Percentiles rank a stretch among this genome's conserved stretches.
Evolutionary conservation across 2,113 vertebrate species (phyloP).

Genomic region (Odontophorus gujanensis): DNA sequence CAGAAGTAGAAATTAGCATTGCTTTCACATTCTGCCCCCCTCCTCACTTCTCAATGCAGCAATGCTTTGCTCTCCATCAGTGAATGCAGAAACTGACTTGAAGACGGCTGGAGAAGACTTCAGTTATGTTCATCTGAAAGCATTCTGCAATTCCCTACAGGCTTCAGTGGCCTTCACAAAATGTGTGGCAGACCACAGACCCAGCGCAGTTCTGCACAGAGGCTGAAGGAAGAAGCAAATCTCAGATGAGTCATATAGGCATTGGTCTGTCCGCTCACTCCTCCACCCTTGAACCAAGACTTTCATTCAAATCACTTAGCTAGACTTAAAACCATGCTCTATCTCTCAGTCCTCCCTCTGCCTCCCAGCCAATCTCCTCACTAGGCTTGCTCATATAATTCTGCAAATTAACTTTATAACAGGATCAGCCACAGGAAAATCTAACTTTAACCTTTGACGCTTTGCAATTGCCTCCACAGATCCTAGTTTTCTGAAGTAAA

Average conservation of each 20-base stretch:
- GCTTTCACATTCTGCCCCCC: constrained; percentile 25
- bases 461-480: not conserved
- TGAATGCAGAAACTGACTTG: not conserved
- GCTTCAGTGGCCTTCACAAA: not conserved
- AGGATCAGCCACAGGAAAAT: not conserved
- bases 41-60: not conserved
- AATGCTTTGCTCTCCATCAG: not conserved
- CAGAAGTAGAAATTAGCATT: constrained; percentile 40
- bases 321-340: not conserved
- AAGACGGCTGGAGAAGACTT: not conserved
- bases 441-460: not conserved
- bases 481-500: not conserved
- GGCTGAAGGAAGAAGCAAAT: not conserved
- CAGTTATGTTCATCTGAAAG: not conserved
- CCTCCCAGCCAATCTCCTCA: not conserved
- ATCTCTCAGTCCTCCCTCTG: not conserved
- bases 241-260: not conserved
- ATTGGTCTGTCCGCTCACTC: not conserved
- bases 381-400: not conserved
- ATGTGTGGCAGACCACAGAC: not conserved
- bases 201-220: not conserved
- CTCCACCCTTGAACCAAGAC: not conserved
- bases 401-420: not conserved
- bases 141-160: not conserved
- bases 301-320: not conserved